Percentiles rank a stretch among this genome's conserved stretches.
Conservation (phyloP, 2,113 vertebrate genomes). For the Anolis sagrei region DNA sequence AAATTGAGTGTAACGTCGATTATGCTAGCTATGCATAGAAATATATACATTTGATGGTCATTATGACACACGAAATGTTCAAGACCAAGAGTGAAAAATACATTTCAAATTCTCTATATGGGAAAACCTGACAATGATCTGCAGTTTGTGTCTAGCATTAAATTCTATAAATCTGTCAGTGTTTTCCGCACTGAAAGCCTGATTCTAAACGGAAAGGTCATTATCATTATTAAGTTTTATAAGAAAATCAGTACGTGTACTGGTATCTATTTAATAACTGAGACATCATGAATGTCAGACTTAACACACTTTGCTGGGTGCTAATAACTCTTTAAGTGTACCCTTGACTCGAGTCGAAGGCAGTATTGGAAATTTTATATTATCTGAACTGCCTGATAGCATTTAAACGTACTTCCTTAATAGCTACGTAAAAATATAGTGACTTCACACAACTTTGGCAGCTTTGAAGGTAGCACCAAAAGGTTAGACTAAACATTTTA, state of each 20-base stretch:
- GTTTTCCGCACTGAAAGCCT: slow-evolving; percentile 73
- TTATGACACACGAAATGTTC: slow-evolving; percentile 63
- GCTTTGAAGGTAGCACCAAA: slow-evolving; percentile 64
- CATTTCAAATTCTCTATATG: slow-evolving; percentile 63
- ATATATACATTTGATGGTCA: slow-evolving; percentile 75
- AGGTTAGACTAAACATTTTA: slow-evolving; percentile 55
- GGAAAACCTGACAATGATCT: slow-evolving; percentile 69
- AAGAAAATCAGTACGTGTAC: slow-evolving; percentile 79
- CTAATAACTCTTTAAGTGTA: slow-evolving; percentile 81
- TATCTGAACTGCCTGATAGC: slow-evolving; percentile 72
- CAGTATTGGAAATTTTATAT: slow-evolving; percentile 80
- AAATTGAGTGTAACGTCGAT: slow-evolving; percentile 77
- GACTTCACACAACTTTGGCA: slow-evolving; percentile 73
- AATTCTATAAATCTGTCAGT: slow-evolving; percentile 76
- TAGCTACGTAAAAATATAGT: slow-evolving; percentile 68
- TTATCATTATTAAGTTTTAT: slow-evolving; percentile 83
- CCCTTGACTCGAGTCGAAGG: slow-evolving; percentile 76
- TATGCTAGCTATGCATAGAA: slow-evolving; percentile 75
- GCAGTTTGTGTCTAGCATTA: slow-evolving; percentile 68
- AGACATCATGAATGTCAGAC: slow-evolving; percentile 82
- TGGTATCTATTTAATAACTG: slow-evolving; percentile 81
- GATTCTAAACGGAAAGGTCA: slow-evolving; percentile 81
- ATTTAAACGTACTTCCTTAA: slow-evolving; percentile 76
- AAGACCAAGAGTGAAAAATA: slow-evolving; percentile 70
- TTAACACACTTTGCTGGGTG: slow-evolving; percentile 78